These are phyloP conservation scores for Propithecus perrieri DNA, from an alignment of 2,797 vertebrate species.

Conservation along the genomic window DNA sequence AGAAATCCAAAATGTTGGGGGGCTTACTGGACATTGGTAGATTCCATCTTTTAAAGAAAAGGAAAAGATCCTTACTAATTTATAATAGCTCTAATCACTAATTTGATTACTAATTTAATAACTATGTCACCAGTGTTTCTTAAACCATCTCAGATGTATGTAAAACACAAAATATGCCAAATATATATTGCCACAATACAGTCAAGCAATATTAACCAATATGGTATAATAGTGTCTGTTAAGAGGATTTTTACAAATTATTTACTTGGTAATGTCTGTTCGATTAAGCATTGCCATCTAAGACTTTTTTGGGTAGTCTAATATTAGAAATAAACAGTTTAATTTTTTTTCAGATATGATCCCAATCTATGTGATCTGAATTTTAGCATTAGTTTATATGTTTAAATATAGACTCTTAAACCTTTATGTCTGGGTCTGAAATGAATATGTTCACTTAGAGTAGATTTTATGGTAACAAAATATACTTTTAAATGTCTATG, in stretches of 20 bases:
- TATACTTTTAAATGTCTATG: conserved; percentile 34
- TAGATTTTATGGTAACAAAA: conserved; percentile 50
- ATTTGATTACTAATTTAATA: conserved; percentile 64
- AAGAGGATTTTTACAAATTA: conserved; percentile 32
- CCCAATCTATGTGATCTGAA: background rate
- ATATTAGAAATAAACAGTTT: conserved; percentile 2
- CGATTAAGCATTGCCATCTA: conserved; percentile 43
- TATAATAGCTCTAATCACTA: conserved; percentile 50
- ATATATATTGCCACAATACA: background rate
- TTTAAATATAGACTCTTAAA: conserved; percentile 35
- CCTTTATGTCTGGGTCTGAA: conserved; percentile 37
- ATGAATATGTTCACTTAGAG: conserved; percentile 50
- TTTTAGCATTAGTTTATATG: conserved; percentile 50
- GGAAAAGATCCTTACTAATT: conserved; percentile 58
- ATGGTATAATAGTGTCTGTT: conserved; percentile 15
- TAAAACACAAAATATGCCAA: conserved; percentile 47
- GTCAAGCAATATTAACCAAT: conserved; percentile 38
- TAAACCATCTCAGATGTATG: conserved; percentile 50
- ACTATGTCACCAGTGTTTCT: conserved; percentile 25
- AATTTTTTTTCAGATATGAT: conserved; percentile 55
- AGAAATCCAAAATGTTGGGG: conserved; percentile 28
- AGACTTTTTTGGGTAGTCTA: background rate
- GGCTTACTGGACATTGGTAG: conserved; percentile 37
- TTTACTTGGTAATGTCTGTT: conserved; percentile 52
- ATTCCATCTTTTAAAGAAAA: conserved; percentile 46